phyloP scores from a whole-genome alignment of 2,113 vertebrate genomes.

The Gopherus flavomarginatus region DNA sequence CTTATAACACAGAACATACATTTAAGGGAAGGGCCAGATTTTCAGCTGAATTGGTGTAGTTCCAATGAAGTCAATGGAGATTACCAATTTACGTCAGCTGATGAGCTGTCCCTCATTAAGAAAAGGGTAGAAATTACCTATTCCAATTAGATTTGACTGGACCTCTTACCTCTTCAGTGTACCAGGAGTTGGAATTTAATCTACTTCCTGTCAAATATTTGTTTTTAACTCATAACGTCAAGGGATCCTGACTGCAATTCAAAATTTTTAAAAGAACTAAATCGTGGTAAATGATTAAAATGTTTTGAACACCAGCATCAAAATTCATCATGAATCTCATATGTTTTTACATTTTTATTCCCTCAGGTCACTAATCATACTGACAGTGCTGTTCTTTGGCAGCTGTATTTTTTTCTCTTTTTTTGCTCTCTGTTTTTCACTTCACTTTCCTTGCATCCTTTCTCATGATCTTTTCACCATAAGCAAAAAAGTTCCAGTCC shows the following conservation, averaged over 20 bases:
- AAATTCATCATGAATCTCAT: background rate
- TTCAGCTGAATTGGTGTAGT: background rate
- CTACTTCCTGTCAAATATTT: background rate
- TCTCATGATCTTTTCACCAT: constrained; percentile 76
- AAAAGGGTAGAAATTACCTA: background rate
- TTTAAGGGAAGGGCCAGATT: background rate
- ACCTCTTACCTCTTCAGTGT: background rate
- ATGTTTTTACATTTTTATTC: constrained; percentile 3
- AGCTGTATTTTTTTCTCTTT: constrained; percentile 26
- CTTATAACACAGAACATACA: background rate
- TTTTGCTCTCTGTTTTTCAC: constrained; percentile 57
- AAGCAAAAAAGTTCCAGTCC: constrained; percentile 74
- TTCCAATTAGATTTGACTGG: background rate
- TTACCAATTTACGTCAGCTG: background rate
- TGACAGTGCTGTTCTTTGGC: constrained; percentile 21
- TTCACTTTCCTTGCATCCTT: constrained; percentile 70
- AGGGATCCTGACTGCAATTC: background rate
- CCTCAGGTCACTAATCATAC: background rate
- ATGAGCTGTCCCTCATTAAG: background rate
- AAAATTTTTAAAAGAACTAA: background rate
- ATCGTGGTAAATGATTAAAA: background rate
- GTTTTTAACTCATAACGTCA: background rate
- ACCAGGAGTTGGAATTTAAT: background rate
- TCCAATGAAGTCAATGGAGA: background rate
- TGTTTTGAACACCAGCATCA: background rate